These are phyloP conservation scores for Chaitophorus viminalis DNA, from an alignment of 2,888 invertebrate species.

Conservation along the genomic window DNA sequence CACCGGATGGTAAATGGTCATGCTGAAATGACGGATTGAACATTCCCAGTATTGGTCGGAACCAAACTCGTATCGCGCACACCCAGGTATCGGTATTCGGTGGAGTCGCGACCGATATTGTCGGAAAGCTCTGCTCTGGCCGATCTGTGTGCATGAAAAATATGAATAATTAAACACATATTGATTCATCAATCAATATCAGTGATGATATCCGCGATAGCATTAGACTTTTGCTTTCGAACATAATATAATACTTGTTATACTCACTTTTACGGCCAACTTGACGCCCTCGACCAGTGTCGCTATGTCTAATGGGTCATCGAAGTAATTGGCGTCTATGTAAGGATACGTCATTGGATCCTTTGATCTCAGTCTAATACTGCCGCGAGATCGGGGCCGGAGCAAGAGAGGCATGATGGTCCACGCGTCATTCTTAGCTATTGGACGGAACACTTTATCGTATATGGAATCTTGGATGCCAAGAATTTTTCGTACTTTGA, in stretches of 20 bases:
- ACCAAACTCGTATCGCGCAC: constrained; percentile 76
- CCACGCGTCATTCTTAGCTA: constrained; percentile 82
- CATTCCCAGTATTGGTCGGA: constrained; percentile 89
- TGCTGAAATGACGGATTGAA: constrained; percentile 84
- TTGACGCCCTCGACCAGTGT: constrained; percentile 80
- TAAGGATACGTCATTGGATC: constrained; percentile 89
- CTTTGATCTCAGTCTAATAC: constrained; percentile 78
- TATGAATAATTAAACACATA: too few species aligned
- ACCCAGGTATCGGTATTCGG: constrained; percentile 81
- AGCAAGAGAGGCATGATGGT: constrained; percentile 87
- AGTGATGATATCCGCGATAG: background rate
- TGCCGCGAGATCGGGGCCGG: constrained; percentile 80
- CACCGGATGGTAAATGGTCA: constrained; percentile 90
- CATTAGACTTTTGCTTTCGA: background rate
- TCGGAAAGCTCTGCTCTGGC: constrained; percentile 80
- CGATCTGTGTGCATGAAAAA: constrained; percentile 68
- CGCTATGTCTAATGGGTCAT: constrained; percentile 80
- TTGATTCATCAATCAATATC: background rate
- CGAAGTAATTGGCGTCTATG: constrained; percentile 93
- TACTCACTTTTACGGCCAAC: constrained; percentile 65
- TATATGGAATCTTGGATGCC: constrained; percentile 84
- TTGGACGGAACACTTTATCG: constrained; percentile 81
- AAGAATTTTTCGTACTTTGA: constrained; percentile 79
- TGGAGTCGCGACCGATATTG: constrained; percentile 83
- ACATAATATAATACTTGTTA: background rate